These are phyloP conservation scores for Dasyornis broadbenti DNA, from an alignment of 2,113 vertebrate species.

Conservation along the genomic window DNA sequence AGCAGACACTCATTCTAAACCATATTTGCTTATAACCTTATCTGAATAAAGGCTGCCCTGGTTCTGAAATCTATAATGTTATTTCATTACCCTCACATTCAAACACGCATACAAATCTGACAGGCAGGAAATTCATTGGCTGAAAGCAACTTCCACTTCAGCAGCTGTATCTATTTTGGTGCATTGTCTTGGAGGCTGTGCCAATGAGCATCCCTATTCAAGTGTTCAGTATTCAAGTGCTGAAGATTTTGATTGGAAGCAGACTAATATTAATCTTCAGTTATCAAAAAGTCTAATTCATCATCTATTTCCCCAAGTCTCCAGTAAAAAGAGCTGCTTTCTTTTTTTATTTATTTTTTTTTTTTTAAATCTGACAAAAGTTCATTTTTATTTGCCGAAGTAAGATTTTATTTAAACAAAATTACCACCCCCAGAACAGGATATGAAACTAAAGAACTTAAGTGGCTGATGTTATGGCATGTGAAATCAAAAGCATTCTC, in stretches of 20 bases:
- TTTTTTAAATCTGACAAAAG: background rate
- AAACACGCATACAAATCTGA: conserved; percentile 36
- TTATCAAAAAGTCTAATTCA: conserved; percentile 27
- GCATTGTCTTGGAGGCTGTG: conserved; percentile 39
- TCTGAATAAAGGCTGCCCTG: conserved; percentile 30
- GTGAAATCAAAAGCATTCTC: conserved; percentile 18
- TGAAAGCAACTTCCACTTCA: conserved; percentile 44
- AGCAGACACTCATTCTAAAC: conserved; percentile 10
- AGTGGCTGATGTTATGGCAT: background rate
- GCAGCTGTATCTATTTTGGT: conserved; percentile 46
- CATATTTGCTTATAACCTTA: conserved; percentile 33
- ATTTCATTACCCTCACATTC: conserved; percentile 45
- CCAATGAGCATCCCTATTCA: background rate
- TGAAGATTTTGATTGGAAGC: conserved; percentile 28
- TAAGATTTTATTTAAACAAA: background rate
- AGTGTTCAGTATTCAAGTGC: conserved; percentile 13
- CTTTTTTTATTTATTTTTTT: background rate
- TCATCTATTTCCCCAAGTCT: background rate
- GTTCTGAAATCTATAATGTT: conserved; percentile 45
- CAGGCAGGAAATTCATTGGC: conserved; percentile 30
- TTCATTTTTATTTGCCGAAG: background rate
- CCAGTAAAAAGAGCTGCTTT: background rate
- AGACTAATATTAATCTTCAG: conserved; percentile 24
- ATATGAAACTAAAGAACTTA: background rate
- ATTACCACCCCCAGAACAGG: background rate